phyloP scores from a whole-genome alignment of 2,888 invertebrate species.

The Chironomus tentans region DNA sequence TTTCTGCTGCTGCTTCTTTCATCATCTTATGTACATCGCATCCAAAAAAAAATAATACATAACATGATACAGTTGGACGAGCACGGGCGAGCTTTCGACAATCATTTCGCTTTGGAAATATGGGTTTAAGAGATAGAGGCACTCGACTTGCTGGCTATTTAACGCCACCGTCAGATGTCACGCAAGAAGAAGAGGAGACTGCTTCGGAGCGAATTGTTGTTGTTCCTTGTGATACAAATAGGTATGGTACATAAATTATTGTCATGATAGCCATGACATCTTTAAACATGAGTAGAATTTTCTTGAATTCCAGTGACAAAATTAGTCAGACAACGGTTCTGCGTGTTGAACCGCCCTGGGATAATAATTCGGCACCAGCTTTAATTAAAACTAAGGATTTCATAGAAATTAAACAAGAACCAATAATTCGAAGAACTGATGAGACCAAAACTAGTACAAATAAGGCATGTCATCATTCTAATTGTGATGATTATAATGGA shows the following conservation, averaged over 20 bases:
- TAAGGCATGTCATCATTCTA: conserved; percentile 9
- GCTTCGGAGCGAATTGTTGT: conserved; percentile 24
- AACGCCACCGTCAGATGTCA: conserved; percentile 53
- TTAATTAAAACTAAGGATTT: conserved; percentile 23
- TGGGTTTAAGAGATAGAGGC: conserved; percentile 45
- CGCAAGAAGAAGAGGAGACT: conserved; percentile 52
- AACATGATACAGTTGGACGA: conserved; percentile 47
- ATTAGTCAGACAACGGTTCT: conserved; percentile 26
- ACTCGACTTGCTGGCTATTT: conserved; percentile 49
- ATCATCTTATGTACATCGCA: not conserved
- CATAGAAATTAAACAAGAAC: not conserved
- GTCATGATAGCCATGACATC: not conserved
- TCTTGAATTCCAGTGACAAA: conserved; percentile 13
- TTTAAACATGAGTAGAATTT: too few species aligned
- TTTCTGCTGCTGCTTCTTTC: not conserved
- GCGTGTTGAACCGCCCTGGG: conserved; percentile 13
- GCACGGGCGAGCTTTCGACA: conserved; percentile 55
- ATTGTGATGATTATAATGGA: not conserved
- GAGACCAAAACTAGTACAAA: conserved; percentile 28
- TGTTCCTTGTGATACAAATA: conserved; percentile 25
- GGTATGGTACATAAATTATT: not conserved
- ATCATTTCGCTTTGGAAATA: conserved; percentile 46
- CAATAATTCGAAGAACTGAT: conserved; percentile 20
- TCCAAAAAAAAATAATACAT: not conserved
- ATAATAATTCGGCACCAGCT: conserved; percentile 26